phyloP scores from a whole-genome alignment of 2,888 invertebrate species.

The Nematopogon swammerdamellus region DNA sequence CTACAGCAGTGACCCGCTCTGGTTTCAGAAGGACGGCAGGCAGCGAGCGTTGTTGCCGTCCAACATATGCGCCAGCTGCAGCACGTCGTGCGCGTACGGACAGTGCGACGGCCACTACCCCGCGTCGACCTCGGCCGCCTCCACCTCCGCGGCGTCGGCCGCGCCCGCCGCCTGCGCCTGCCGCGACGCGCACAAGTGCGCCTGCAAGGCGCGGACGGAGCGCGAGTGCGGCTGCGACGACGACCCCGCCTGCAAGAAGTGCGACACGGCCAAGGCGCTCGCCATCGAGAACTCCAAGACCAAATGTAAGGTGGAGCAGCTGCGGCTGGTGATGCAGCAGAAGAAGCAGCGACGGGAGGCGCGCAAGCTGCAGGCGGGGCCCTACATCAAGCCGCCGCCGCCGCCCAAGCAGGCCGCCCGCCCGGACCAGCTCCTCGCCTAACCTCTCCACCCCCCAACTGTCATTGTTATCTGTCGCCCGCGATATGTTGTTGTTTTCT shows the following conservation, averaged over 20 bases:
- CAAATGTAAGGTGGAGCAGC: slow-evolving; percentile 81
- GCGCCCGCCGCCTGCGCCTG: slow-evolving; percentile 24
- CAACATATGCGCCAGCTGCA: slow-evolving; percentile 27
- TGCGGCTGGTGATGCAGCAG: slow-evolving; percentile 88
- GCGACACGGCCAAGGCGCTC: slow-evolving; percentile 42
- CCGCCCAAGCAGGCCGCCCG: slow-evolving; percentile 74
- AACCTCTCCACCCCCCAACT: slow-evolving; percentile 15
- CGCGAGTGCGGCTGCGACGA: slow-evolving; percentile 8
- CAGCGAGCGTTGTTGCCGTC: slow-evolving; percentile 24
- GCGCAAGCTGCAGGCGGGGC: slow-evolving; percentile 65
- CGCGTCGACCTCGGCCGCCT: slow-evolving; percentile 13
- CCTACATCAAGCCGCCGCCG: slow-evolving; percentile 54
- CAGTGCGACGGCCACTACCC: slow-evolving; percentile 34
- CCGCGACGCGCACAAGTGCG: slow-evolving; percentile 16
- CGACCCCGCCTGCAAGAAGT: slow-evolving; percentile 35
- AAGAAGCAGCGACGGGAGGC: slow-evolving; percentile 80
- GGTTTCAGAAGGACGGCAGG: slow-evolving; percentile 43
- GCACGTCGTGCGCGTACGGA: slow-evolving; percentile 30
- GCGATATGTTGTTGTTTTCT: slow-evolving; percentile 6
- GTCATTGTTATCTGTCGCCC: slow-evolving; percentile 6
- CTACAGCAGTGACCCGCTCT: background rate
- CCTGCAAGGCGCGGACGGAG: slow-evolving; percentile 1
- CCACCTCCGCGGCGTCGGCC: slow-evolving; percentile 19
- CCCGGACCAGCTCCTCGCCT: slow-evolving; percentile 71
- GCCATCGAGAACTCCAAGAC: slow-evolving; percentile 75